phyloP scores from a whole-genome alignment of 2,113 vertebrate species.

The Microcebus ravelobensis region DNA sequence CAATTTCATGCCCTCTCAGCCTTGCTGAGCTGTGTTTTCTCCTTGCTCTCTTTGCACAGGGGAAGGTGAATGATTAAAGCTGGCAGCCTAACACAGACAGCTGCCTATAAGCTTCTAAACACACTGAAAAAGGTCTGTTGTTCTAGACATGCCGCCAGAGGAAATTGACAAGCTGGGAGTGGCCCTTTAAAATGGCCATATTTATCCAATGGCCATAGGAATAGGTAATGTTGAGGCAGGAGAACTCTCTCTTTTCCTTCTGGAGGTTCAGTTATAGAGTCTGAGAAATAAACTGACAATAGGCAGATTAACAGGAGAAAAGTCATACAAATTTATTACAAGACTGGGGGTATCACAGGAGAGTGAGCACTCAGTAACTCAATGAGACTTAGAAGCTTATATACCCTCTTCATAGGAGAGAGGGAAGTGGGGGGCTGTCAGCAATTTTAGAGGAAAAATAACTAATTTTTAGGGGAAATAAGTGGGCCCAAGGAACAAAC shows the following conservation, averaged over 20 bases:
- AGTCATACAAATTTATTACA: not conserved
- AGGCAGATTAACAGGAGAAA: not conserved
- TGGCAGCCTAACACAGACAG: not conserved
- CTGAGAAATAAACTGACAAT: not conserved
- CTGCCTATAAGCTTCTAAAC: not conserved
- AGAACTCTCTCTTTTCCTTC: not conserved
- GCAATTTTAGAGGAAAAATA: not conserved
- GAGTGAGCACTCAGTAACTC: not conserved
- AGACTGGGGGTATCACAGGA: not conserved
- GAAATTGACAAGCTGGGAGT: not conserved
- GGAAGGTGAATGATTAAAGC: slow-evolving; percentile 48
- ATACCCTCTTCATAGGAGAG: not conserved
- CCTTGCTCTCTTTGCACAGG: not conserved
- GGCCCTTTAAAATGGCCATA: not conserved
- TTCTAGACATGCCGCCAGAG: not conserved
- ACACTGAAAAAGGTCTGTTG: not conserved
- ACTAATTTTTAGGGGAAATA: not conserved
- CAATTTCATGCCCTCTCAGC: slow-evolving; percentile 79
- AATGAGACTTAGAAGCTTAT: not conserved
- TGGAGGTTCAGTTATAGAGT: not conserved
- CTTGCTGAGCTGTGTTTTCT: slow-evolving; percentile 69
- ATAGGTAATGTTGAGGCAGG: not conserved
- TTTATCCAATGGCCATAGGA: not conserved
- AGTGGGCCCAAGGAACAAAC: not conserved
- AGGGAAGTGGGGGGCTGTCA: not conserved